These are phyloP conservation scores for Procambarus virginalis DNA, from an alignment of 1,140 invertebrate genomes.

Conservation along the genomic window DNA sequence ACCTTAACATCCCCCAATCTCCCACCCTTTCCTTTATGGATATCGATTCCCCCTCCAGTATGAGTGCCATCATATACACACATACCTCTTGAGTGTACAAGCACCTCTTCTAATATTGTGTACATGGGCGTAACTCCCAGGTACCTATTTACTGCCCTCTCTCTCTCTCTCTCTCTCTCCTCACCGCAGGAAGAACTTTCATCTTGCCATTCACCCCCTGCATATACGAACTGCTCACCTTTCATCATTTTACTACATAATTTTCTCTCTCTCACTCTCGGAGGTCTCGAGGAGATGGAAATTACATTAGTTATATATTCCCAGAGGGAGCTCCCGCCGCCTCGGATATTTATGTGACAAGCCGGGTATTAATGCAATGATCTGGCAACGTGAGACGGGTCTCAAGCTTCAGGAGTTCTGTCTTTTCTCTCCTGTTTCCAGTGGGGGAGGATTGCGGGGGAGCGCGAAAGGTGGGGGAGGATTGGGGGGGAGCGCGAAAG, in stretches of 20 bases:
- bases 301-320: constrained; percentile 2
- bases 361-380: not conserved
- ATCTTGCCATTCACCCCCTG: too few relatives aligned
- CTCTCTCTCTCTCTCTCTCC: not conserved
- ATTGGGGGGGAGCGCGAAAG: not conserved
- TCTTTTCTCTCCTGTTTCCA: too few relatives aligned
- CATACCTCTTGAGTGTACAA: not conserved
- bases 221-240: too few relatives aligned
- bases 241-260: too few relatives aligned
- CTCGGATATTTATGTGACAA: not conserved
- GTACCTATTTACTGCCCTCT: not conserved
- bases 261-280: not conserved
- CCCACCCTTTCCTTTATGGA: too few relatives aligned
- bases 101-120: not conserved
- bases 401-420: too few relatives aligned
- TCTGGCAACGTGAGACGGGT: not conserved
- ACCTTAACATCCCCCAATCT: too few relatives aligned
- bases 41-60: too few relatives aligned
- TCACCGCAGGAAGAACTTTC: too few relatives aligned
- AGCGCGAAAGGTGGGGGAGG: not conserved
- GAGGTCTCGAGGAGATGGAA: not conserved
- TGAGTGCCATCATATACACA: too few relatives aligned
- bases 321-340: not conserved
- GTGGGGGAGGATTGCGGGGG: too few relatives aligned
- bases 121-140: too few relatives aligned